These are phyloP conservation scores for Galago senegalensis DNA, from an alignment of 2,797 vertebrate genomes.

Conservation along the genomic window DNA sequence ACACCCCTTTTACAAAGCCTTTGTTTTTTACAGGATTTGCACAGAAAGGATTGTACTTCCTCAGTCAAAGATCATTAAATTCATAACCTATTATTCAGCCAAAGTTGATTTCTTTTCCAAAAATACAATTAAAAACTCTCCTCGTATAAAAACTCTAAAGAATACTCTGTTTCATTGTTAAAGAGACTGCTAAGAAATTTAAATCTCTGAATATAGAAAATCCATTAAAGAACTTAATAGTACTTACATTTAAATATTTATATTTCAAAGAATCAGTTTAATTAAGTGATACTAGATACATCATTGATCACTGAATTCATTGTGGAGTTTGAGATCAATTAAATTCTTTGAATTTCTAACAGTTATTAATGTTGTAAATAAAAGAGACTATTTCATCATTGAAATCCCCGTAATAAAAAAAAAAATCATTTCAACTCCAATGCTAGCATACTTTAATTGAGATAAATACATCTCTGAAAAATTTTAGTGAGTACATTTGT, in stretches of 20 bases:
- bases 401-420: conserved; percentile 51
- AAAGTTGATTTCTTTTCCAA: background rate
- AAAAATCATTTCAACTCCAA: conserved; percentile 16
- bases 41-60: background rate
- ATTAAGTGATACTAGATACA: conserved; percentile 23
- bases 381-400: conserved; percentile 61
- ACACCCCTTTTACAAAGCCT: background rate
- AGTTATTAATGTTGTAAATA: conserved; percentile 1
- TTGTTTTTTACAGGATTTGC: background rate
- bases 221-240: conserved; percentile 29
- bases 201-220: conserved; percentile 52
- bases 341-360: conserved; percentile 43
- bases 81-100: background rate
- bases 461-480: conserved; percentile 78
- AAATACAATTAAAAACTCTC: background rate
- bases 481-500: conserved; percentile 69
- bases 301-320: conserved; percentile 28
- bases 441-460: conserved; percentile 73
- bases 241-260: background rate
- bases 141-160: background rate
- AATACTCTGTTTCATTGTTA: background rate
- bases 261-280: conserved; percentile 51
- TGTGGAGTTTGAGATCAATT: conserved; percentile 56
- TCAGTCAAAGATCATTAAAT: background rate
- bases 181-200: conserved; percentile 13